These are phyloP conservation scores for Miltochrista miniata DNA, from an alignment of 2,888 invertebrate genomes.

Conservation along the genomic window DNA sequence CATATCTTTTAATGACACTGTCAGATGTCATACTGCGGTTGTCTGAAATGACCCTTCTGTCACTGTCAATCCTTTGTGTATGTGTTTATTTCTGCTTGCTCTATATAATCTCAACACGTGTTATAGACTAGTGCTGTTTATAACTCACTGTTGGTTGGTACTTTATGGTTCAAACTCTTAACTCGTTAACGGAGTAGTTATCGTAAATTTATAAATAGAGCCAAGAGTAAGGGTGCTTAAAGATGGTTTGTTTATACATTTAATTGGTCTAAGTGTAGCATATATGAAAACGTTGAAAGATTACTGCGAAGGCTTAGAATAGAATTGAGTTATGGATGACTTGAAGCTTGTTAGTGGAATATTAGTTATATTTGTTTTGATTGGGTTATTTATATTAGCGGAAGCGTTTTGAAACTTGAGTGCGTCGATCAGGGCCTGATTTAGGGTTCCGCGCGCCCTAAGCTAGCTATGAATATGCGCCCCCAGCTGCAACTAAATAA, in stretches of 20 bases:
- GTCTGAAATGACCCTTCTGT: no score
- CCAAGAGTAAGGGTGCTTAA: constrained; percentile 2
- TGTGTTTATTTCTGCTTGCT: constrained; percentile 27
- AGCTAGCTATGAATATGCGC: no score
- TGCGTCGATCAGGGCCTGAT: no score
- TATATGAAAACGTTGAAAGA: constrained; percentile 3
- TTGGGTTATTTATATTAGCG: no score
- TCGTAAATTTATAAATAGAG: constrained; percentile 33
- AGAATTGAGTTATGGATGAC: background rate
- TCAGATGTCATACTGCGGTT: no score
- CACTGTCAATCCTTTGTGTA: constrained; percentile 8
- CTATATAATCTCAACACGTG: constrained; percentile 11
- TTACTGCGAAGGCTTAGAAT: constrained; percentile 1
- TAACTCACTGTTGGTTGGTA: constrained; percentile 3
- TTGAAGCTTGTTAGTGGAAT: background rate
- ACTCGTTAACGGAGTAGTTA: constrained; percentile 30
- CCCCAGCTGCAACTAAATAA: no score
- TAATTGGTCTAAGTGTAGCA: constrained; percentile 5
- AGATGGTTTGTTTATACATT: constrained; percentile 3
- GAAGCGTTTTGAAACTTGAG: no score
- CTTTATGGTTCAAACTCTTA: constrained; percentile 13
- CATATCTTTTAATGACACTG: no score
- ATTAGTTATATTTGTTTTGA: no score
- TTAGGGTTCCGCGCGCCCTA: no score
- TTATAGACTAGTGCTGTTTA: constrained; percentile 20